Base-by-base conservation (phyloP, 2,888 invertebrate genomes). In the Archips xylosteana region DNA sequence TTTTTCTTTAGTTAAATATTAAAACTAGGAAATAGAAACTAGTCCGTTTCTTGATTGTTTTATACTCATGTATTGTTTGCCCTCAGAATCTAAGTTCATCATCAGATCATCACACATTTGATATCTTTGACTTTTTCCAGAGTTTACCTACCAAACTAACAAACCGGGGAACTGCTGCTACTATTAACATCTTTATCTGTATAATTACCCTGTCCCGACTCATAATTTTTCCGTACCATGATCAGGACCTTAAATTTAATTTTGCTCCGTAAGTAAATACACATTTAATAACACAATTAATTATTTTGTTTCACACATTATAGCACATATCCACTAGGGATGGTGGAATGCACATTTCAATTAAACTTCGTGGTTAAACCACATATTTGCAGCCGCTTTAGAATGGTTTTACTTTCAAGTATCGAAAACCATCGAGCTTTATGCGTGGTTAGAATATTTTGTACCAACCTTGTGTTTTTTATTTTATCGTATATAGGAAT, bases 331-430 rank as follows among this genome's bases (percentile, higher is more conserved):
- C 13, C 47, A 49, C 23, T 13, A 64, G 49, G 49, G 49, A 45
- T 45, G 45, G 34, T n/a, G 57, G 49, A 72, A 72, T 61, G 62
- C 62, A 62, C 67, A 72, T 72, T 67, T 67, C 66, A 67, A 62
- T 72, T 72, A 62, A 67, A 72, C 71, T 67, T 59, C 23, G 61
- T 23, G 61, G 67, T 59, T 47, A 15, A 57, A 67, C 71, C 61
- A 45, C 72, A 67, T 62, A 67, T 72, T 72, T 62, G 67, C 71
- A 57, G 32, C 54, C 49, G 36, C 71, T 66, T 36, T 23, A 64
- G n/a, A 45, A 62, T 60, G 39, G 65, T 47, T 60, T 67, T 54
- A 61, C 54, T 54, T 72, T 67, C 54, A 62, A 67, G 64, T 64
- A 47, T 49, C 49, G 47, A 42, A 62, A 12, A 57, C 54, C 54